These are phyloP conservation scores for Aquatica leii DNA, from an alignment of 2,888 invertebrate genomes.

Conservation along the genomic window DNA sequence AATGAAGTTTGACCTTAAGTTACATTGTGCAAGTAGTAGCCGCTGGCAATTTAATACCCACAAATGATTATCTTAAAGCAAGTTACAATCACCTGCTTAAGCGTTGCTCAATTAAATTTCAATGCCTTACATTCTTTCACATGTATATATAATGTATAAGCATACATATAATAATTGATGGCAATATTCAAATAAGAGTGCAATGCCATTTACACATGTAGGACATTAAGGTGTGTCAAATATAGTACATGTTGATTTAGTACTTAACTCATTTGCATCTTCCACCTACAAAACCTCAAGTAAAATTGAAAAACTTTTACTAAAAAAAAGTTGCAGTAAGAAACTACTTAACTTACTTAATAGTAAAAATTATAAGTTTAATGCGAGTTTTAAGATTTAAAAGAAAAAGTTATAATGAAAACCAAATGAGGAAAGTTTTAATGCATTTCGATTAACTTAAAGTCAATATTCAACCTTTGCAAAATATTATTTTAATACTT, in stretches of 20 bases:
- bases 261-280: not conserved
- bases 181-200: slow-evolving; percentile 14
- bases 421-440: slow-evolving; percentile 50
- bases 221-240: slow-evolving; percentile 36
- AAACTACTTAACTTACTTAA: not conserved
- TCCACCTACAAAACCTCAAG: slow-evolving; percentile 2
- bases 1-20: no score
- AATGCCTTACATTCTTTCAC: slow-evolving; percentile 14
- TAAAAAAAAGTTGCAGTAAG: not conserved
- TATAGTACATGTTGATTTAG: slow-evolving; percentile 18
- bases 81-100: no score
- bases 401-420: slow-evolving; percentile 50
- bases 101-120: not conserved
- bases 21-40: no score
- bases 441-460: slow-evolving; percentile 46
- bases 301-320: slow-evolving; percentile 12
- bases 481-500: slow-evolving; percentile 18
- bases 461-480: slow-evolving; percentile 17
- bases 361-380: not conserved
- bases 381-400: slow-evolving; percentile 35
- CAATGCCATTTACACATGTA: slow-evolving; percentile 36
- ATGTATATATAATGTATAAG: slow-evolving; percentile 1
- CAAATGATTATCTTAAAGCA: no score
- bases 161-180: not conserved
- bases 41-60: no score